phyloP scores from a whole-genome alignment of 2,888 invertebrate genomes.

The Xestobium rufovillosum region DNA sequence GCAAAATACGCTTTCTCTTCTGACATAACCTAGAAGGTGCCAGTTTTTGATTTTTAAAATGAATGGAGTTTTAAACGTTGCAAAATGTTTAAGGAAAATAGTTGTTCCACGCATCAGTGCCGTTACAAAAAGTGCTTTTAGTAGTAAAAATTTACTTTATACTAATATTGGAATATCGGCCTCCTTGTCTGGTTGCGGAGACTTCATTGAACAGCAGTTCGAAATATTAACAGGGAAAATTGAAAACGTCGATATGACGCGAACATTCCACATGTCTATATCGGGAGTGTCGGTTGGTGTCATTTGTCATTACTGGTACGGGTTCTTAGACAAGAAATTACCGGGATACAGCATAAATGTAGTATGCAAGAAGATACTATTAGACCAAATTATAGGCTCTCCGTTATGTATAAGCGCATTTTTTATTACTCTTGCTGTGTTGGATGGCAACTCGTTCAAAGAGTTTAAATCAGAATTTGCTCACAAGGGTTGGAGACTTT shows the following conservation, averaged over 20 bases:
- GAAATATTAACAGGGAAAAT: background rate
- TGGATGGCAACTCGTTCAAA: background rate
- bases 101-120: slow-evolving; percentile 1
- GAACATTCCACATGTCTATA: background rate
- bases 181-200: background rate
- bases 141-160: slow-evolving; percentile 1
- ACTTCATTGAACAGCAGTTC: background rate
- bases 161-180: background rate
- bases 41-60: too few relatives aligned
- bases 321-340: slow-evolving; percentile 1
- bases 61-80: too few relatives aligned
- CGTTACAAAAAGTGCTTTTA: too few relatives aligned
- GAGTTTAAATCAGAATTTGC: background rate
- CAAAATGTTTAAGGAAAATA: too few relatives aligned
- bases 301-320: slow-evolving; percentile 2
- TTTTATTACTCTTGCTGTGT: background rate
- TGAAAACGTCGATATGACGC: background rate
- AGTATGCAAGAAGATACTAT: background rate
- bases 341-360: background rate
- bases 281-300: background rate
- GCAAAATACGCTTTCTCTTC: too few relatives aligned
- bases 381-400: background rate
- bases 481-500: background rate
- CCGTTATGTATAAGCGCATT: background rate
- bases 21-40: too few relatives aligned